Base-by-base conservation (phyloP, 2,888 invertebrate species). In the Villa cingulata region DNA sequence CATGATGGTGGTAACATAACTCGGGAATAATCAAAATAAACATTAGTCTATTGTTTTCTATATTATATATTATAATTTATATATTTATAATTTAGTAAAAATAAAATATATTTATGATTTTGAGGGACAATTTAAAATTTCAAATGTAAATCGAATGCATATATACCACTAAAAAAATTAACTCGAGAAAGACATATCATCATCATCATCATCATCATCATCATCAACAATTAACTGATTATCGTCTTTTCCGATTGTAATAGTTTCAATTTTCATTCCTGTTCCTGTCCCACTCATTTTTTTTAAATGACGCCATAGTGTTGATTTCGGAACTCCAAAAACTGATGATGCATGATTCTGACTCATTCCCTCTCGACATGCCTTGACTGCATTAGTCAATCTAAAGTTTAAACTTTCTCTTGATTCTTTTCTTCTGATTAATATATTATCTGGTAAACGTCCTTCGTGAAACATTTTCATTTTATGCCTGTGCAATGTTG, bases 261-360 rank as follows among this genome's bases (percentile, higher is more conserved):
- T 7, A 4, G 19, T 20, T 23, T 23, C 23, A 12, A 14, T 3
- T 39, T 19, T 15, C 1, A 15, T n/a, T n/a, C 39, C 43, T 29
- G 38, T 37, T 2, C 43, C 14, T 19, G 43, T 43, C 4, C 17
- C 15, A 20, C 41, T 43, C n/a, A 51, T 37, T 20, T 65, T 62
- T 44, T 67, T 66, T 14, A 68, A 54, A 51, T 68, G 67, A 3
- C 68, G 60, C 68, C 68, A 69, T 2, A 69, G 54, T 2, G 68
- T 69, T 42, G 68, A 68, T 50, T 69, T 69, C 23, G 68, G 67
- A 46, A 69, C 66, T 46, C 64, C 64, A 44, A 62, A 69, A 12
- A 67, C 57, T 53, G 62, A 64, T 1, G 69, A 66, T 1, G 69
- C 68, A 56, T 68, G 66, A 51, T 69, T 69, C 43, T 69, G 68